Evolutionary conservation across 2,888 invertebrate species (phyloP).

Genomic region (Apocheima hispidaria): DNA sequence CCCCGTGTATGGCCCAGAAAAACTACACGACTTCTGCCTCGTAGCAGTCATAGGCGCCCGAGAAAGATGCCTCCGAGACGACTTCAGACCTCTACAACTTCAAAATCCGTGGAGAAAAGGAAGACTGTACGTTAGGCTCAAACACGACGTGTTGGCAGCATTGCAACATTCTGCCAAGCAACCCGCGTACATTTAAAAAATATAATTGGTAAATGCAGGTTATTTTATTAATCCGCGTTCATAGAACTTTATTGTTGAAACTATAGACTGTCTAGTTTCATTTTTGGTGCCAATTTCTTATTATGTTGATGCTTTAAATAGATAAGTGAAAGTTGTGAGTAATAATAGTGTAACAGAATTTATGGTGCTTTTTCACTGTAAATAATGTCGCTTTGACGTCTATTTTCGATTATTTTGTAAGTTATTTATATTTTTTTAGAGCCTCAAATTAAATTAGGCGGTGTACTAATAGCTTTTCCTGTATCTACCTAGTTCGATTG

Average conservation of each 20-base stretch:
- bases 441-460: constrained; percentile 21
- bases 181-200: constrained; percentile 87
- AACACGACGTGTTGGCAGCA: constrained; percentile 95
- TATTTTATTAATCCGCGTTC: constrained; percentile 14
- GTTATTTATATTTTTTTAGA: constrained; percentile 27
- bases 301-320: constrained; percentile 80
- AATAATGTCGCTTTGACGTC: constrained; percentile 43
- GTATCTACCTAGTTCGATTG: constrained; percentile 42
- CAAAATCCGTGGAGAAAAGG: constrained; percentile 99
- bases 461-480: constrained; percentile 48
- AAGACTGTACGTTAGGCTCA: constrained; percentile 95
- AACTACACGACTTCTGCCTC: constrained; percentile 95
- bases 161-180: constrained; percentile 95
- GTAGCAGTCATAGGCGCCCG: constrained; percentile 98
- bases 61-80: constrained; percentile 96
- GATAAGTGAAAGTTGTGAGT: constrained; percentile 78
- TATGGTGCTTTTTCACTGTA: constrained; percentile 75
- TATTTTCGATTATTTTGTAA: constrained; percentile 16
- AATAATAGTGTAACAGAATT: constrained; percentile 70
- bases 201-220: constrained; percentile 12
- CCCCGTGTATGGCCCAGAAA: constrained; percentile 94
- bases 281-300: constrained; percentile 78
- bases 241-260: constrained; percentile 47
- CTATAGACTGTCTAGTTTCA: constrained; percentile 54
- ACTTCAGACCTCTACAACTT: constrained; percentile 96